Conservation (phyloP, 2,113 vertebrate genomes). For the Stigmatopora nigra region DNA sequence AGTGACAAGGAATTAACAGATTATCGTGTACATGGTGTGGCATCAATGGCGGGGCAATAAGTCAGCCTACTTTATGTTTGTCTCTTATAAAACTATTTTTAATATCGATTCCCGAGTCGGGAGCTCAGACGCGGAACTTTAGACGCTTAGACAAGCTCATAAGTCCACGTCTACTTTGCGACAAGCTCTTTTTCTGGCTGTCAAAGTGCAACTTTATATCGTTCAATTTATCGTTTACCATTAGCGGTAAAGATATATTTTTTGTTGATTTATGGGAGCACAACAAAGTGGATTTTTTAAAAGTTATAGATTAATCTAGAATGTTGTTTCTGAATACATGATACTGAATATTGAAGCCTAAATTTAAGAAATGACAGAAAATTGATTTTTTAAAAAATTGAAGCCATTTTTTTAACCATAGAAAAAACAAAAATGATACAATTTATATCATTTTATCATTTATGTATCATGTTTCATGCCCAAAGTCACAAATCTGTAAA, state of each 20-base stretch:
- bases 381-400: too few relatives aligned
- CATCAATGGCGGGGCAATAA: not conserved
- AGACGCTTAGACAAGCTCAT: not conserved
- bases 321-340: too few relatives aligned
- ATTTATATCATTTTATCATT: too few relatives aligned
- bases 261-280: too few relatives aligned
- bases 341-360: too few relatives aligned
- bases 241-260: not conserved
- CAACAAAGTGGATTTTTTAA: too few relatives aligned
- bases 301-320: too few relatives aligned
- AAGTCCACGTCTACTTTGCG: not conserved
- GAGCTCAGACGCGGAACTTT: not conserved
- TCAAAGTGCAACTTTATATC: not conserved
- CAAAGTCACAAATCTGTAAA: too few relatives aligned
- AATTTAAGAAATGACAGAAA: too few relatives aligned
- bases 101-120: not conserved
- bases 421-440: too few relatives aligned
- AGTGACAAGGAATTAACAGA: slow-evolving; percentile 5
- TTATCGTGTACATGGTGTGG: not conserved
- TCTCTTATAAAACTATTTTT: not conserved
- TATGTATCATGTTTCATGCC: too few relatives aligned
- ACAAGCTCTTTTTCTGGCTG: not conserved
- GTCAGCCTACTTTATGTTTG: not conserved
- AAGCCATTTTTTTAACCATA: too few relatives aligned
- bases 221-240: not conserved